Evolutionary conservation across 2,888 invertebrate genomes (phyloP).

Genomic region (Epirrhoe tristata): DNA sequence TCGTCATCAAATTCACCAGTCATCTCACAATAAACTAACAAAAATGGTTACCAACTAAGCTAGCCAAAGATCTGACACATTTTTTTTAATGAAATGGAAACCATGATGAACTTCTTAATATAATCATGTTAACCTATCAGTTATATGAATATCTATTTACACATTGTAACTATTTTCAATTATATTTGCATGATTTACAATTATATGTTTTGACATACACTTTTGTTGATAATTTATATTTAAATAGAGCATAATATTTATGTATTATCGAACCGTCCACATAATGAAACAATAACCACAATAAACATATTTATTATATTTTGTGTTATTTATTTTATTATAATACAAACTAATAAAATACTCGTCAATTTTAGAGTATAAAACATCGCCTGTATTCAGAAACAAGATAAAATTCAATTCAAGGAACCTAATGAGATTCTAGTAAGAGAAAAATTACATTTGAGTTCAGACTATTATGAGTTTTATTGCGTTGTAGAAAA

Average conservation of each 20-base stretch:
- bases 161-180: not conserved
- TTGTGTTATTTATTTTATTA: conserved; percentile 35
- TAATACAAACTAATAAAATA: not conserved
- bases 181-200: not conserved
- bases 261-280: conserved; percentile 40
- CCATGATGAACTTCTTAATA: not conserved
- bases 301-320: conserved; percentile 40
- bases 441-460: too few relatives aligned
- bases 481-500: too few relatives aligned
- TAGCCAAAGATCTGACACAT: conserved; percentile 43
- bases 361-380: not conserved
- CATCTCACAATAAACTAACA: conserved; percentile 21
- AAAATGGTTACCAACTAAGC: conserved; percentile 40
- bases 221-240: conserved; percentile 17
- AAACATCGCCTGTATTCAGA: not conserved
- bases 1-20: conserved; percentile 3
- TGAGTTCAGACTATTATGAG: too few relatives aligned
- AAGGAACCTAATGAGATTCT: not conserved
- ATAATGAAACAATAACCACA: conserved; percentile 35
- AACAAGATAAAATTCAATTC: not conserved
- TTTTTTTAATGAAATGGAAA: not conserved
- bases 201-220: not conserved
- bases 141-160: not conserved
- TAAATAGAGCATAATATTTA: conserved; percentile 8
- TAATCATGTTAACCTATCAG: not conserved